These are phyloP conservation scores for Acleris literana DNA, from an alignment of 2,888 invertebrate species.

Conservation along the genomic window DNA sequence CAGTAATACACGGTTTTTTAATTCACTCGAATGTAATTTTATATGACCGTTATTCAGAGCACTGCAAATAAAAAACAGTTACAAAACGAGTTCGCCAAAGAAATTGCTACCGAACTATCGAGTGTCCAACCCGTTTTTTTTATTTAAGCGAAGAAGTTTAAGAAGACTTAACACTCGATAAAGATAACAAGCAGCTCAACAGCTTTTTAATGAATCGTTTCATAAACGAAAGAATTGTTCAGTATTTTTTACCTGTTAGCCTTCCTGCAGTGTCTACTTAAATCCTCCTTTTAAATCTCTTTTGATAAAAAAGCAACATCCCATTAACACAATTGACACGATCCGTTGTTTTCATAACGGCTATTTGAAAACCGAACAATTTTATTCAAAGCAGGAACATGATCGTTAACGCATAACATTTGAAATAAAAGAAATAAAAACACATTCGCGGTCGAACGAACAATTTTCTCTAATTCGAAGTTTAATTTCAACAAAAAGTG, in stretches of 20 bases:
- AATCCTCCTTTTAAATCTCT: constrained; percentile 44
- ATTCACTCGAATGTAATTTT: constrained; percentile 13
- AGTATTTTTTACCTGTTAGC: constrained; percentile 44
- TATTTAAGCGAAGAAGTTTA: constrained; percentile 25
- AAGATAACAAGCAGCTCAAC: constrained; percentile 56
- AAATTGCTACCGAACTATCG: constrained; percentile 21
- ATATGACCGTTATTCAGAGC: constrained; percentile 11
- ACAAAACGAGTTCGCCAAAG: constrained; percentile 13
- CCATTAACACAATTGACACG: constrained; percentile 10
- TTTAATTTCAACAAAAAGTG: constrained; percentile 69
- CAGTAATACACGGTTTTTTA: constrained; percentile 24
- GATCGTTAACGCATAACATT: constrained; percentile 29
- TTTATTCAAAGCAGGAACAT: constrained; percentile 15
- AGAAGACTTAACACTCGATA: constrained; percentile 49
- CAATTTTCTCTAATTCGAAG: constrained; percentile 67
- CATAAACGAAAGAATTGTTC: constrained; percentile 48
- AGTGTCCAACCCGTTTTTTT: constrained; percentile 15
- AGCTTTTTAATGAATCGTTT: constrained; percentile 58
- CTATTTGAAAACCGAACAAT: constrained; percentile 6
- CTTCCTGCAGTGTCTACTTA: constrained; percentile 49
- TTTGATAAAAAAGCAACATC: not conserved
- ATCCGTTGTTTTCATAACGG: constrained; percentile 1
- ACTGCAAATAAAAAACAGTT: constrained; percentile 15
- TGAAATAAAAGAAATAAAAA: constrained; percentile 40
- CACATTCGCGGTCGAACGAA: constrained; percentile 67